These are phyloP conservation scores for Actinostola sp. DNA, from an alignment of 92 coral and sea anemone species.

Conservation along the genomic window DNA sequence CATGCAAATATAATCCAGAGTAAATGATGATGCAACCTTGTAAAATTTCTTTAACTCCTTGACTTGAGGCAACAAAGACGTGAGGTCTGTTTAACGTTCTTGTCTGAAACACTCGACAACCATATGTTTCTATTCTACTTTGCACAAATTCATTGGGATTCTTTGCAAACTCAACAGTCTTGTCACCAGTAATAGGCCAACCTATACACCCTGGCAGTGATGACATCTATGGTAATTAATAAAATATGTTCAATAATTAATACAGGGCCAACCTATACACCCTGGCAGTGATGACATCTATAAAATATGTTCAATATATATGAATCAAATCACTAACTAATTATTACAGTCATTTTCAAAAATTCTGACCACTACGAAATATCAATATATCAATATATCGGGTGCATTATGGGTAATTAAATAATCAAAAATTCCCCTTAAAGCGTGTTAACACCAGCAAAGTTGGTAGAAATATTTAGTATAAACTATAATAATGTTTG, in stretches of 20 bases:
- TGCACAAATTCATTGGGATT: slow-evolving; percentile 83
- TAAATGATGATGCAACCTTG: no score
- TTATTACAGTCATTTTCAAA: no score
- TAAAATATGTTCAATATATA: neutral
- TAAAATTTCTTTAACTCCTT: slow-evolving; percentile 88
- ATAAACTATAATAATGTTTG: no score
- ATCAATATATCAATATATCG: no score
- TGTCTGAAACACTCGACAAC: slow-evolving; percentile 80
- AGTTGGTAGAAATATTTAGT: no score
- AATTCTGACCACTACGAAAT: no score
- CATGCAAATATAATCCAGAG: no score
- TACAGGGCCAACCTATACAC: slow-evolving; percentile 66
- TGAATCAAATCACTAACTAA: no score
- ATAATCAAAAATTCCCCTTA: no score
- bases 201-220: slow-evolving; percentile 85
- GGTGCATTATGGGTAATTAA: no score
- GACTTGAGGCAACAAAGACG: slow-evolving; percentile 87
- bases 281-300: slow-evolving; percentile 77
- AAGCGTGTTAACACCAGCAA: no score
- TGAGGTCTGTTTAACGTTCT: slow-evolving; percentile 87
- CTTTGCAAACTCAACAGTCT: slow-evolving; percentile 90
- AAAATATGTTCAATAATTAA: no score
- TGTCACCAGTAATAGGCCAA: slow-evolving; percentile 91
- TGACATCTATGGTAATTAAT: slow-evolving; percentile 37
- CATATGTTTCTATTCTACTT: slow-evolving; percentile 52